These are phyloP conservation scores for cattle (Bos taurus) DNA, from an alignment of 2,113 vertebrate genomes.

Conservation along the genomic window DNA sequence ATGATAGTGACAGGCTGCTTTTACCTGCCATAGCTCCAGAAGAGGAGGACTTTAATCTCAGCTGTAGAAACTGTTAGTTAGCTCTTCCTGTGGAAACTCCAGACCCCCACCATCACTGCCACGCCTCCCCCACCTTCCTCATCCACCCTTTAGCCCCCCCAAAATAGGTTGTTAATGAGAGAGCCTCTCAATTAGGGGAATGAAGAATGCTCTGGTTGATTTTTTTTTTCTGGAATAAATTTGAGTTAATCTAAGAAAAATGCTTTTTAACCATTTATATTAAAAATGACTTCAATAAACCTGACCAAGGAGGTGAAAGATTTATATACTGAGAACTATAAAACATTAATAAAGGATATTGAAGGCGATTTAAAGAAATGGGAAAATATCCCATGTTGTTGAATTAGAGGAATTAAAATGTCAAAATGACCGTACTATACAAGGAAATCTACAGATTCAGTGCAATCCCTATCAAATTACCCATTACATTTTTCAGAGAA, in stretches of 20 bases:
- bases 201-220: background rate
- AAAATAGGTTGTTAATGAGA: background rate
- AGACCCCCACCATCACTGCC: background rate
- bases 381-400: background rate
- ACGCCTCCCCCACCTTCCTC: no score
- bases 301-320: background rate
- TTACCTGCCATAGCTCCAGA: background rate
- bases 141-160: accelerated
- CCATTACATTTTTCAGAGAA: background rate
- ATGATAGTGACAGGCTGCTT: background rate
- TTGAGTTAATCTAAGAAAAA: conserved; percentile 6
- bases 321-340: background rate
- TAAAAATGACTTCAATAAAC: conserved; percentile 1
- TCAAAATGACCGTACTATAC: background rate
- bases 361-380: background rate
- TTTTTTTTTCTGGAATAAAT: background rate
- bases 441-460: background rate
- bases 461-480: background rate
- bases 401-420: background rate
- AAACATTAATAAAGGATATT: background rate
- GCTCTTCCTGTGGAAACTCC: background rate
- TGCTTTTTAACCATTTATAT: background rate
- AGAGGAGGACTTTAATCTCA: background rate
- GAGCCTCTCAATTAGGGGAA: background rate
- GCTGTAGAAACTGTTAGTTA: background rate